Percentiles rank a stretch among this genome's conserved stretches.
These are phyloP conservation scores for Pedetes capensis DNA, from an alignment of 2,113 vertebrate species.

Conservation along the genomic window DNA sequence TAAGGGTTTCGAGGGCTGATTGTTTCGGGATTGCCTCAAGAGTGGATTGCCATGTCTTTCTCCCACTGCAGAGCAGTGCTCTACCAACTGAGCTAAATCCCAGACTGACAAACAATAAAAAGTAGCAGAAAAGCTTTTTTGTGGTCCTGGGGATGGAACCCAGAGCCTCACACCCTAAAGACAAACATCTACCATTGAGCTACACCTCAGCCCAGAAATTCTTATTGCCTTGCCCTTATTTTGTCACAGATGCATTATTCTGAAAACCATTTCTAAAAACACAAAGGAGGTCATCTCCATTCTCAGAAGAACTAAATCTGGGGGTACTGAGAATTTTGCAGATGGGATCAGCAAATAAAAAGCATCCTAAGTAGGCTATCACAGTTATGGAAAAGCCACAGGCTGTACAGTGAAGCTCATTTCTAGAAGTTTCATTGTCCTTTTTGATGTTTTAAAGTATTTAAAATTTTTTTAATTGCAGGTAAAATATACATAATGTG, in stretches of 20 bases:
- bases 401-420: too few species aligned
- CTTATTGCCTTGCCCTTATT: neutral
- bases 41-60: too few species aligned
- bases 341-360: neutral
- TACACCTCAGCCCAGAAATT: neutral
- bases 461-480: neutral
- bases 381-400: too few species aligned
- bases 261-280: neutral
- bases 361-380: too few species aligned
- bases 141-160: neutral
- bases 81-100: too few species aligned
- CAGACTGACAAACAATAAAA: neutral
- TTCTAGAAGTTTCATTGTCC: neutral
- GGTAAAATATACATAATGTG: neutral
- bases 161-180: neutral
- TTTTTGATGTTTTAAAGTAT: neutral
- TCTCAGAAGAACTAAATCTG: neutral
- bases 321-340: neutral
- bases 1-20: too few species aligned
- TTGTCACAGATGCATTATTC: neutral
- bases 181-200: neutral
- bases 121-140: neutral
- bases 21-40: too few species aligned
- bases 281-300: too few species aligned
- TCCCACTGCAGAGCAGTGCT: too few species aligned